Evolutionary conservation across 2,113 vertebrate genomes (phyloP), one percentile per base, ranked within the genome.

Genomic region (Nestor notabilis): DNA sequence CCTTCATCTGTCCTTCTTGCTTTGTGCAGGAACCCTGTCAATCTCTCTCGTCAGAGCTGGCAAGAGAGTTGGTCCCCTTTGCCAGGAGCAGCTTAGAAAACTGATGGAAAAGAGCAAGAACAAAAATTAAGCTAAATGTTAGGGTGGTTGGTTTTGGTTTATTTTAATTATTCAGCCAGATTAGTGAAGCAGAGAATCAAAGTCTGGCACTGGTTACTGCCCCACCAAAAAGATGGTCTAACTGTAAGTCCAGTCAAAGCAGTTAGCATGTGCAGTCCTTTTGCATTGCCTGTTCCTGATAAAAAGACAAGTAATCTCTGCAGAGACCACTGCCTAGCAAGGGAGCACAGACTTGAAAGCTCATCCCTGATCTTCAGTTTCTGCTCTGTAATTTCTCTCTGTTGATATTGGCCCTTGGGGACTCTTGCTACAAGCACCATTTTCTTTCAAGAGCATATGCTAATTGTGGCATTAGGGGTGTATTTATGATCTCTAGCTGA

Each of bases 391-490:
- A 93, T 77, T 66, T 92, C 90, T 91, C 80, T 93, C 90, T 92
- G 94, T 94, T 96, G 80, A 87, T 97, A 96, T 75, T 89, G 91
- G 83, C 89, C 91, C 94, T 63, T 10, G 4, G 95, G 92, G 96
- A 94, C 77, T 87, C 87, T 94, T 80, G 74, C 89, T 87, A 92
- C 92, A 95, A 91, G 94, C 89, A 95, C 90, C 90, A 92, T 97
- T 96, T 96, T 97, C 95, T 93, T 95, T 91, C 89, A 93, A 92
- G 94, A 95, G 94, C 9, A 0, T 94, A 95, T 96, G 95, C 93
- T 96, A 95, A 97, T 96, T 75, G 83, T 92, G 92, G 90, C 90
- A 95, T 93, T 96, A 96, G 63, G 61, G 52, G 28, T 89, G 63
- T 95, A 95, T 95, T 97, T 96, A 96, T 92, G 96, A 78, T 93